Conservation (phyloP, 2,888 invertebrate species). For the Aspidapion aeneum region DNA sequence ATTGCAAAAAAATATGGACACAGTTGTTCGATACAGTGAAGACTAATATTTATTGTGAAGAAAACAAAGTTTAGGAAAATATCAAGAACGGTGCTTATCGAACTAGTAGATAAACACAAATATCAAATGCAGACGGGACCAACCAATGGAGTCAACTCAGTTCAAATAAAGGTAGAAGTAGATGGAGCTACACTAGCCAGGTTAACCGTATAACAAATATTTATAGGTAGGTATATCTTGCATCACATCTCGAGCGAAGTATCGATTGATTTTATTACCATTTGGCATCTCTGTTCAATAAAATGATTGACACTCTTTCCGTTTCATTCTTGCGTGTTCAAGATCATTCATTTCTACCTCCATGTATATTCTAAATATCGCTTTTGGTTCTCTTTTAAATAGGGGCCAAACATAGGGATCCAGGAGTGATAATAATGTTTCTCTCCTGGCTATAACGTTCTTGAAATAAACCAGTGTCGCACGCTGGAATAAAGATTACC, state of each 20-base stretch:
- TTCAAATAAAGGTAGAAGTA: too few relatives aligned
- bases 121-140: too few relatives aligned
- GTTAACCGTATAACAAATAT: too few relatives aligned
- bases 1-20: too few relatives aligned
- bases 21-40: too few relatives aligned
- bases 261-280: conserved; percentile 50
- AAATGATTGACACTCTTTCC: conserved; percentile 1
- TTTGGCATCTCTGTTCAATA: conserved; percentile 22
- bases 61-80: too few relatives aligned
- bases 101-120: too few relatives aligned
- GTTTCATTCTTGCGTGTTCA: neutral
- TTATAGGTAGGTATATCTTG: too few relatives aligned
- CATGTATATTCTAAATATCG: conserved; percentile 30
- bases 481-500: neutral
- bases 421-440: conserved; percentile 28
- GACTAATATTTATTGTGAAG: too few relatives aligned
- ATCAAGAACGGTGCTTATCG: too few relatives aligned
- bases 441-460: conserved; percentile 22
- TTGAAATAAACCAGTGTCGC: neutral
- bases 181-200: too few relatives aligned
- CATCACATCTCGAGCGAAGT: conserved; percentile 30
- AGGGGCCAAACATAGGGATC: neutral
- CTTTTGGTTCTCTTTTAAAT: conserved; percentile 17
- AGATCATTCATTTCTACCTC: conserved; percentile 32
- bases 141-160: too few relatives aligned